phyloP scores from a whole-genome alignment of 2,888 invertebrate genomes.

The Odontocolon sp. region DNA sequence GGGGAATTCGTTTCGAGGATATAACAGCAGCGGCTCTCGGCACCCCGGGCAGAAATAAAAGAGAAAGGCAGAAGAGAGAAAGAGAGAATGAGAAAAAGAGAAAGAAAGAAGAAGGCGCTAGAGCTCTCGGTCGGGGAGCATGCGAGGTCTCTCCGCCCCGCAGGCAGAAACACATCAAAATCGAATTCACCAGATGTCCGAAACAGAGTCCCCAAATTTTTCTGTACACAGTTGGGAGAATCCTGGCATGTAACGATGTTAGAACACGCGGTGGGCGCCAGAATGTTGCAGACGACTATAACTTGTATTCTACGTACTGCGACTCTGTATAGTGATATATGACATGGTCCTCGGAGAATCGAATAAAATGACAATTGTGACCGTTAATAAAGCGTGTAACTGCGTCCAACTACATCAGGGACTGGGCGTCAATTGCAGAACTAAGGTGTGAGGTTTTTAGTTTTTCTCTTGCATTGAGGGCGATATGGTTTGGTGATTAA shows the following conservation, averaged over 20 bases:
- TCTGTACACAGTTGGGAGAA: conserved; percentile 7
- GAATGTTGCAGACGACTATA: neutral
- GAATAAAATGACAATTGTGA: conserved; percentile 44
- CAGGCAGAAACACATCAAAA: conserved; percentile 80
- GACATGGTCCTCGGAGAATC: conserved; percentile 21
- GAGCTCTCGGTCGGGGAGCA: conserved; percentile 1
- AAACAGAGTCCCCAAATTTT: conserved; percentile 68
- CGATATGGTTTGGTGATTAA: too few species aligned
- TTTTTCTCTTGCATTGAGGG: too few species aligned
- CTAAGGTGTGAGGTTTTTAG: too few species aligned
- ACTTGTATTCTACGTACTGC: too few species aligned
- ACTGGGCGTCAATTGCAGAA: too few species aligned
- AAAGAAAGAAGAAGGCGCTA: conserved; percentile 14
- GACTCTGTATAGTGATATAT: too few species aligned
- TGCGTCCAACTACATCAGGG: too few species aligned
- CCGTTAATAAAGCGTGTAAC: conserved; percentile 57
- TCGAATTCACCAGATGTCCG: conserved; percentile 81
- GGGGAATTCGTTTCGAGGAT: conserved; percentile 56
- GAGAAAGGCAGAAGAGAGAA: neutral
- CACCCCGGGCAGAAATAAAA: neutral
- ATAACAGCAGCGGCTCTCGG: conserved; percentile 31
- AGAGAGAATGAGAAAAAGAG: conserved; percentile 27
- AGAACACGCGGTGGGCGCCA: conserved; percentile 58
- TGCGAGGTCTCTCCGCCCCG: conserved; percentile 70
- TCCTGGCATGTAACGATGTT: conserved; percentile 71